Evolutionary conservation across 2,888 invertebrate genomes (phyloP).

Genomic region (Lithodes maja): DNA sequence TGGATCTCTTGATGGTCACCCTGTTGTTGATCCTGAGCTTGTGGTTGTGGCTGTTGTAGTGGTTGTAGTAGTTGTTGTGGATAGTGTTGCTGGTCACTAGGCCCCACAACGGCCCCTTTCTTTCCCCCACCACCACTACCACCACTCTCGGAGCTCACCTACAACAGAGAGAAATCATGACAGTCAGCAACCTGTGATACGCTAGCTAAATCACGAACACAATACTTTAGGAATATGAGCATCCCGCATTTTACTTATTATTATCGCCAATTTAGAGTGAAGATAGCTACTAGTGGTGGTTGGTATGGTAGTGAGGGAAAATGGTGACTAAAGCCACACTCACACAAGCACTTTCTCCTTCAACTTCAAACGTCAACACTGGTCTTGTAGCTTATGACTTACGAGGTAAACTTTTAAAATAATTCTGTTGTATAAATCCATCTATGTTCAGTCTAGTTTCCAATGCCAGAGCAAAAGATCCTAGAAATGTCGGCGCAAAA

Average conservation of each 20-base stretch:
- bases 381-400: too few species aligned
- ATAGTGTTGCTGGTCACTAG: constrained; percentile 30
- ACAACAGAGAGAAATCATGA: constrained; percentile 63
- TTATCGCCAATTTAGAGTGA: background rate
- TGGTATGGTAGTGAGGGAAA: constrained; percentile 6
- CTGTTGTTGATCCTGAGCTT: constrained; percentile 42
- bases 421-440: too few species aligned
- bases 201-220: constrained; percentile 3
- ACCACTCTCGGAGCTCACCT: constrained; percentile 63
- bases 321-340: background rate
- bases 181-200: constrained; percentile 44
- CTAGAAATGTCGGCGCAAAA: too few species aligned
- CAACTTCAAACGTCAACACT: too few species aligned
- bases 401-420: too few species aligned
- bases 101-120: constrained; percentile 37
- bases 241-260: background rate
- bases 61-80: constrained; percentile 15
- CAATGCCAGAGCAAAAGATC: too few species aligned
- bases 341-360: too few species aligned
- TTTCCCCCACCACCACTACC: constrained; percentile 61
- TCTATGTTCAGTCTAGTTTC: too few species aligned
- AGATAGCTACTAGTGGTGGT: constrained; percentile 6
- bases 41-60: constrained; percentile 30
- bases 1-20: constrained; percentile 35
- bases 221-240: background rate